These are phyloP conservation scores for Drosophila melanica DNA, from an alignment of 1,140 invertebrate species.

Conservation along the genomic window DNA sequence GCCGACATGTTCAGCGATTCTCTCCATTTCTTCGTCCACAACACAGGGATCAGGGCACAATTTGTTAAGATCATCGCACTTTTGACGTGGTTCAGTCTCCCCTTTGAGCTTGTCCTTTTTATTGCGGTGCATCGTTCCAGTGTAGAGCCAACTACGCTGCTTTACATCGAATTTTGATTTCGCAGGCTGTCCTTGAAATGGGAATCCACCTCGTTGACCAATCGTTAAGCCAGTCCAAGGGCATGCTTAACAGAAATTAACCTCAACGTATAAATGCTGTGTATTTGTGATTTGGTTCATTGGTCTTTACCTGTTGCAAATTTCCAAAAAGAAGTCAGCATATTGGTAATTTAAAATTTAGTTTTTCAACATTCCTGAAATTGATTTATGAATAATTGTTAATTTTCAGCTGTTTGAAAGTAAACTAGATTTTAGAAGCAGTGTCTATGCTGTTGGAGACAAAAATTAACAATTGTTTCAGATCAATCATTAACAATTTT, in stretches of 20 bases:
- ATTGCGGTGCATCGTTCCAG: neutral
- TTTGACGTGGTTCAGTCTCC: neutral
- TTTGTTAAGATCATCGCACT: neutral
- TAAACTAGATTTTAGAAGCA: neutral
- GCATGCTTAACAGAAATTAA: conserved; percentile 10
- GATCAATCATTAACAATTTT: too few relatives aligned
- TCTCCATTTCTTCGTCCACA: conserved; percentile 6
- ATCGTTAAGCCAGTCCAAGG: neutral
- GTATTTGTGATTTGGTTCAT: too few relatives aligned
- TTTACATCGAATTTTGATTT: neutral
- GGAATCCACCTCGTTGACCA: too few relatives aligned
- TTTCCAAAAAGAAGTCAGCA: conserved; percentile 17
- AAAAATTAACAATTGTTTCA: neutral
- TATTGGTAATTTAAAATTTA: conserved; percentile 10
- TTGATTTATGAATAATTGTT: neutral
- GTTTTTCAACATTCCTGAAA: neutral
- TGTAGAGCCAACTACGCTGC: neutral
- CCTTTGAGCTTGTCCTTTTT: neutral
- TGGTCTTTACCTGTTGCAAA: conserved; percentile 12
- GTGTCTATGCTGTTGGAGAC: neutral
- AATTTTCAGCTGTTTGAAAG: neutral
- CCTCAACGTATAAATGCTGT: neutral
- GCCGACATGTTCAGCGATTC: conserved; percentile 13
- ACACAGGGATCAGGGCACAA: conserved; percentile 12
- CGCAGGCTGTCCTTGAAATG: neutral